Conservation (phyloP, 2,113 vertebrate genomes). For the Tachuris rubrigastra region DNA sequence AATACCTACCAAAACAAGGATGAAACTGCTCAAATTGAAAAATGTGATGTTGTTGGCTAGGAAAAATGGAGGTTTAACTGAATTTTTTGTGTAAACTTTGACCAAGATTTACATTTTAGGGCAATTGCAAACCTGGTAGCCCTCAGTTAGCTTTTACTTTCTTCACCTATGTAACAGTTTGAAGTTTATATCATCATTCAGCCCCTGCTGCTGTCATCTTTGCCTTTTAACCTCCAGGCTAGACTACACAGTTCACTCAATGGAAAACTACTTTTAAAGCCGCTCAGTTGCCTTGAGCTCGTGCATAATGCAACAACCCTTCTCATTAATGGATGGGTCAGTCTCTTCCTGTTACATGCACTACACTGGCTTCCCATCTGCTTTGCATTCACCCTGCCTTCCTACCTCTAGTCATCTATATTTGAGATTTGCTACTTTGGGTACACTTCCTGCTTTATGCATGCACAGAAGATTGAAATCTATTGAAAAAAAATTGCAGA, state of each 20-base stretch:
- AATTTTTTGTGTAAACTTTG: background rate
- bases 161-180: background rate
- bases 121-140: background rate
- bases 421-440: background rate
- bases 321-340: constrained; percentile 48
- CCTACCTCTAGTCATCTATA: background rate
- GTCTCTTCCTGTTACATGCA: constrained; percentile 55
- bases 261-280: background rate
- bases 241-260: background rate
- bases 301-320: constrained; percentile 56
- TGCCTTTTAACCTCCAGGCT: constrained; percentile 31
- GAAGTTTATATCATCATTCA: background rate
- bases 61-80: background rate
- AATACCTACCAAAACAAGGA: background rate
- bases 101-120: background rate
- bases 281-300: constrained; percentile 4
- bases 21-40: background rate
- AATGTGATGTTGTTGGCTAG: background rate
- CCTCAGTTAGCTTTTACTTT: background rate
- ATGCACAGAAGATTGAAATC: background rate
- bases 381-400: background rate
- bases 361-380: constrained; percentile 33
- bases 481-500: background rate
- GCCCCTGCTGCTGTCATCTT: background rate
- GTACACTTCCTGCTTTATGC: background rate